Percentiles rank a stretch among this genome's conserved stretches.
phyloP scores from a whole-genome alignment of 2,888 invertebrate species.

The Apoderus coryli region DNA sequence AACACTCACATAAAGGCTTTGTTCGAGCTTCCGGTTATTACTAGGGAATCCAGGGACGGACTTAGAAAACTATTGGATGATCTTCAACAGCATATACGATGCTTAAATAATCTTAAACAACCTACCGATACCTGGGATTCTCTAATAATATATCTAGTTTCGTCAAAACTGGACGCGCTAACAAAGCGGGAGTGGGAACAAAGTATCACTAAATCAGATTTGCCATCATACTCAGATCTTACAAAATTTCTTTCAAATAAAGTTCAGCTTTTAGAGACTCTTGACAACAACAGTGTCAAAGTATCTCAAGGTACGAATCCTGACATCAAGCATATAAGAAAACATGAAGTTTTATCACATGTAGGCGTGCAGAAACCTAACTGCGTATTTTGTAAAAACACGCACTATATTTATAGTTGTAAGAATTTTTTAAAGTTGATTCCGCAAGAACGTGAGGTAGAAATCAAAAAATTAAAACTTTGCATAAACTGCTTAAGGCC shows the following conservation, averaged over 20 bases:
- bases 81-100: not conserved
- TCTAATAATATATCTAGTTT: slow-evolving; percentile 5
- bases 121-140: slow-evolving; percentile 1
- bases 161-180: slow-evolving; percentile 4
- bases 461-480: slow-evolving; percentile 1
- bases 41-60: not conserved
- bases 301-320: too few species aligned
- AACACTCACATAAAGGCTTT: slow-evolving; percentile 6
- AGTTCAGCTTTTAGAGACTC: not conserved
- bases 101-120: slow-evolving; percentile 2
- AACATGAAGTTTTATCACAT: slow-evolving; percentile 1
- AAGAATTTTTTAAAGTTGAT: slow-evolving; percentile 3
- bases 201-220: not conserved
- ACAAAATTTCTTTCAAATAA: not conserved
- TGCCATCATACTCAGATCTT: not conserved
- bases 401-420: slow-evolving; percentile 8
- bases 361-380: not conserved
- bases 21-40: slow-evolving; percentile 4
- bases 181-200: slow-evolving; percentile 6
- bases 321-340: too few species aligned
- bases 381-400: slow-evolving; percentile 2
- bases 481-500: slow-evolving; percentile 7
- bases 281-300: too few species aligned
- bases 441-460: not conserved
- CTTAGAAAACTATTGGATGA: not conserved